phyloP scores from a whole-genome alignment of 2,888 invertebrate genomes.

The Antheraea yamamai region DNA sequence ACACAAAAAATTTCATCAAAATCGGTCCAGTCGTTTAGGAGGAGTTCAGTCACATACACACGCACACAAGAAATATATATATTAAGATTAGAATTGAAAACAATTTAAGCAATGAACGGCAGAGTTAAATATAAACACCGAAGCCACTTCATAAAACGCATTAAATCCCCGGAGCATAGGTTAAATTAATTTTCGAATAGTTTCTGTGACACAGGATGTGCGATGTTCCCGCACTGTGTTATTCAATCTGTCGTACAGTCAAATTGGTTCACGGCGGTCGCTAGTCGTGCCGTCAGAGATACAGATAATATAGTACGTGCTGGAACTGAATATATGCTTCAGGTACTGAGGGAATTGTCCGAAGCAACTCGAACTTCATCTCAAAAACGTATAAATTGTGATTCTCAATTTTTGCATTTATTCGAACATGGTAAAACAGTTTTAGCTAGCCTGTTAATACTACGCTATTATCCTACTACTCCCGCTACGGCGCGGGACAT shows the following conservation, averaged over 20 bases:
- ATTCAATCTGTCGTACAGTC: conserved; percentile 15
- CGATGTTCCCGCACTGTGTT: neutral
- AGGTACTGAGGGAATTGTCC: neutral
- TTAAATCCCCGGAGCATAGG: neutral
- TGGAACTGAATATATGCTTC: neutral
- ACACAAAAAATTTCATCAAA: too few species aligned
- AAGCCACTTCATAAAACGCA: neutral
- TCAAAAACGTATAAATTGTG: neutral
- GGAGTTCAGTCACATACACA: too few species aligned
- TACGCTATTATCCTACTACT: too few species aligned
- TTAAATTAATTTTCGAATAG: conserved; percentile 7
- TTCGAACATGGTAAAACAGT: too few species aligned
- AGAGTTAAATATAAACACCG: neutral
- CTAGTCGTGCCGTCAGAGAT: conserved; percentile 8
- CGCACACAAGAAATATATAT: too few species aligned
- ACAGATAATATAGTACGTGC: conserved; percentile 1
- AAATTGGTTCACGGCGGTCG: conserved; percentile 12
- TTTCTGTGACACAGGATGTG: neutral
- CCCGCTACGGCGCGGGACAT: too few species aligned
- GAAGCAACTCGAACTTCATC: neutral
- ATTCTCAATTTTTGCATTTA: too few species aligned
- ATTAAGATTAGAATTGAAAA: neutral
- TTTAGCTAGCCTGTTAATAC: too few species aligned
- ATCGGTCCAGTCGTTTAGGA: too few species aligned
- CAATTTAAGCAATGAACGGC: neutral